Base-by-base conservation (phyloP, 2,888 invertebrate genomes). In the Belgica antarctica region DNA sequence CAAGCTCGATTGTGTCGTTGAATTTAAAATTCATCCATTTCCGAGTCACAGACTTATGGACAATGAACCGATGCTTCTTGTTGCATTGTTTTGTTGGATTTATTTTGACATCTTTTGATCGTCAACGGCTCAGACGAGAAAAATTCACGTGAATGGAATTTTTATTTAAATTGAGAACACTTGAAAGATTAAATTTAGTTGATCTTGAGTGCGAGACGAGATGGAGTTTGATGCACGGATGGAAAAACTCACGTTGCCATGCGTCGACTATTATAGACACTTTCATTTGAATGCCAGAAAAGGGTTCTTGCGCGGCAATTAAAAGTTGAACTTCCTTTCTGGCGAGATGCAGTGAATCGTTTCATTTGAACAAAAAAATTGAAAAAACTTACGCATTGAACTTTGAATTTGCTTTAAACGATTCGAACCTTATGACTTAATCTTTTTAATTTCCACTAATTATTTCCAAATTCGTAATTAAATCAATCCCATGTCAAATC, bases 1-100 rank as follows among this genome's bases (percentile, higher is more conserved):
- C 22, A 8, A 36, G 19, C 25, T n/a, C 31, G 31, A n/a, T 62
- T 62, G 22, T 62, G 62, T 62, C 62, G 17, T 34, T 62, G 62
- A 28, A 62, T 25, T n/a, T 10, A 27, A 34, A 62, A 62, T 62
- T 62, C 19, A 34, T 27, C 5, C 2, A 59, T 15, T 59, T 59
- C 59, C 59, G 2, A 4, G 27, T 27, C 25, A 2, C 12, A 41
- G 10, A 4, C 10, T 4, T n/a, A 2, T 41, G 41, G 41, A 41
- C 41, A 41, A 41, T 41, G 41, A 41, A 41, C 41, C 10, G 41
- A 41, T 41, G 34, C 41, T n/a, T 41, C 41, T 41, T 41, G 41
- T n/a, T n/a, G n/a, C n/a, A n/a, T n/a, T n/a, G n/a, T n/a, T n/a
- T n/a, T n/a, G n/a, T n/a, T n/a, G n/a, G n/a, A n/a, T n/a, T n/a